Evolutionary conservation across 1,140 invertebrate genomes (phyloP), one percentile per base, ranked within the genome.

Genomic region (Zaprionus davidi): DNA sequence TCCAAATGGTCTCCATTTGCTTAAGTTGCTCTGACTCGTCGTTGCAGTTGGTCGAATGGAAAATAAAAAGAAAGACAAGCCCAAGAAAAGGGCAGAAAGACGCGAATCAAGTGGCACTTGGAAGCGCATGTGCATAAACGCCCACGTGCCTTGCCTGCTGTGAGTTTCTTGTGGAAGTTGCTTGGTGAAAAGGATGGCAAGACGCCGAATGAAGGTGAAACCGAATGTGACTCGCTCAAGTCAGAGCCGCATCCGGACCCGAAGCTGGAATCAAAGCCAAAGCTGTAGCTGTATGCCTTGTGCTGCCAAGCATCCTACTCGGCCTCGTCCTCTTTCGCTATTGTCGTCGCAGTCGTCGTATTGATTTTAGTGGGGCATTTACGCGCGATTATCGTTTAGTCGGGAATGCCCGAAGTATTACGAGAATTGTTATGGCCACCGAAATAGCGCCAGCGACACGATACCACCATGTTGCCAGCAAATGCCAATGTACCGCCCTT

Each of bases 361-460:
- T 88, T 88, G 85, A 88, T 88, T 88, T 88, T 88, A 88, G 85
- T 88, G 85, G 85, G 81, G 86, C 85, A 85, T 88, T 88, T 88
- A 88, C 86, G 85, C 81, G 85, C 85, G 85, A 88, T 88, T 88
- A 88, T 88, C 85, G 85, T 88, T 88, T 88, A 88, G 85, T 90
- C 85, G 85, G 81, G 78, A 79, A 88, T 88, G 82, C 85, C 86
- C 86, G 85, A 88, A 90, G 85, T 88, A 85, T 88, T 90, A 88
- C 81, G 85, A 90, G 85, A 88, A 88, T 88, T 88, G 85, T 88
- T 88, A 88, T 88, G 79, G 85, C 71, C 79, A 76, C 85, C 81
- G 76, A 85, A 88, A 88, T 88, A 81, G 86, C 85, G 74, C 60
- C 71, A 87, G 78, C 73, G 68, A 71, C 73, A 76, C 68, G 72